Base-by-base conservation (phyloP, 2,797 vertebrate species). In the Xenentodon cancila region DNA sequence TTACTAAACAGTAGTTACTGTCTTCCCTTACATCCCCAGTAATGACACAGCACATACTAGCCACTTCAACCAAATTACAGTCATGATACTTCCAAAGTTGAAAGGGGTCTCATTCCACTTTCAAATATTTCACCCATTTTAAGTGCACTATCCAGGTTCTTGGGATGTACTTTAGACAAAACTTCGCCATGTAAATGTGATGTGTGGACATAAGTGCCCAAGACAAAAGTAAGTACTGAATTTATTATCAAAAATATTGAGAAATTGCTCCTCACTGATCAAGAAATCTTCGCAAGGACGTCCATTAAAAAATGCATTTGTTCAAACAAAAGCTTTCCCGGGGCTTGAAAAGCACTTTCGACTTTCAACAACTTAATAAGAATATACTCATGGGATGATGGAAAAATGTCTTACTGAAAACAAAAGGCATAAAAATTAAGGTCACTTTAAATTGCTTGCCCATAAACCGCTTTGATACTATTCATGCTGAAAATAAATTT, bases 281-380 rank as follows among this genome's bases (percentile, higher is more conserved):
- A 48, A 53, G 50, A 66, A 9, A 7, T 5, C 7, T 46, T 54
- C 37, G 22, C 27, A 18, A 20, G 19, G 25, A 51, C 32, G 59
- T 49, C 59, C 19, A 53, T 62, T 52, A 34, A 62, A 68, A 53
- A 47, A 47, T 2, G 9, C 4, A 2, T 66, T 20, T n/a, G 47
- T 49, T 20, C 15, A 68, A 67, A 74, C 46, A 45, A 43, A 1
- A 4, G 22, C 17, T 16, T 32, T 63, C 11, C 5, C 4, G 15
- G 53, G 43, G 21, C 52, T 47, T 20, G 53, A 60, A 70, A 67
- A 81, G 25, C 48, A 43, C 27, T 15, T 50, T 13, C 70, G 37
- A 79, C 56, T 49, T 20, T 17, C 32, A 54, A 19, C 37, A 66
- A 0, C 46, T 73, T 73, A 54, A 61, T 53, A 27, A 69, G 48